Conservation (phyloP, 2,888 invertebrate species). For the Watsonalla cultraria region DNA sequence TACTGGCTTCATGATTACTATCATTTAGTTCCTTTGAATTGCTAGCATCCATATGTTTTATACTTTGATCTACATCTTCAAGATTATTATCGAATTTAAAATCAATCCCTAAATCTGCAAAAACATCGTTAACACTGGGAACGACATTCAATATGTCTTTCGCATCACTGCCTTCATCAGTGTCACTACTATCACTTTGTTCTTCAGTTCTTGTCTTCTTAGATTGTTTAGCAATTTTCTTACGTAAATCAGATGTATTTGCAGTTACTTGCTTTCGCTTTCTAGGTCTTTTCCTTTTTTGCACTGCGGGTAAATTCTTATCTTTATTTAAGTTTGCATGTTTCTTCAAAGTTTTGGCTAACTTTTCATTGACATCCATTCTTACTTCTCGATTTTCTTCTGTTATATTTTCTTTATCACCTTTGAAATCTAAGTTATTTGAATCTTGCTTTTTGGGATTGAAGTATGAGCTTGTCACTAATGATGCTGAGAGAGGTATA, state of each 20-base stretch:
- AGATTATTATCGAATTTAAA: constrained; percentile 32
- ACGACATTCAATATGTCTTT: constrained; percentile 48
- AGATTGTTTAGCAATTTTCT: constrained; percentile 27
- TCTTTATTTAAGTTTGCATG: constrained; percentile 54
- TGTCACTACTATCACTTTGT: constrained; percentile 21
- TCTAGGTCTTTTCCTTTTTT: constrained; percentile 33
- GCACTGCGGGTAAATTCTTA: constrained; percentile 33
- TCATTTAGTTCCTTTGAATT: constrained; percentile 6
- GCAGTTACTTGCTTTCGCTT: constrained; percentile 50
- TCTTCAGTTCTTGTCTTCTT: constrained; percentile 26
- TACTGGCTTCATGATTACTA: constrained; percentile 7
- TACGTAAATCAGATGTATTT: constrained; percentile 33
- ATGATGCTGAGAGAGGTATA: constrained; percentile 52
- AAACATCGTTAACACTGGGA: constrained; percentile 70
- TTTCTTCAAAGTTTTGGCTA: constrained; percentile 61
- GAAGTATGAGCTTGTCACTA: constrained; percentile 73
- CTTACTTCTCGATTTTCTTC: constrained; percentile 16
- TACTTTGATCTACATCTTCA: constrained; percentile 5
- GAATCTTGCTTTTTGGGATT: constrained; percentile 39
- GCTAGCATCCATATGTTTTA: neutral
- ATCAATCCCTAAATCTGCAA: constrained; percentile 53
- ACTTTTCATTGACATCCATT: constrained; percentile 38
- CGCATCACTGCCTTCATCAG: constrained; percentile 32
- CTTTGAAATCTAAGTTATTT: constrained; percentile 12
- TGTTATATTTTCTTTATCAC: constrained; percentile 19